Evolutionary conservation across 2,113 vertebrate species (phyloP), one percentile per base, ranked within the genome.

Genomic region (Sphyrna mokarran): DNA sequence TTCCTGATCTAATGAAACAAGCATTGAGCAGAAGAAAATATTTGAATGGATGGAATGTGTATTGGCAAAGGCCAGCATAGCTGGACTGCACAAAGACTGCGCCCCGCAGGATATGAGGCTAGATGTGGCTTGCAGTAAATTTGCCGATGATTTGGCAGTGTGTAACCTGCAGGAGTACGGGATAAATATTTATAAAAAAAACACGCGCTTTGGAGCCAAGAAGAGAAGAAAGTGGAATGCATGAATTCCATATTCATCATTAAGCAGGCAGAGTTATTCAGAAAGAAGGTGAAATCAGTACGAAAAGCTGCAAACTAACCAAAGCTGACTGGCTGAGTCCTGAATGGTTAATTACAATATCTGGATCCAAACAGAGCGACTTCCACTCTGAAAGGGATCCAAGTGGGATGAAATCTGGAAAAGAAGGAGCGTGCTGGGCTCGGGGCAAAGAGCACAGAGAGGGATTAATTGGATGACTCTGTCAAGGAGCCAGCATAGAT

Each of bases 1-100:
- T 93, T 93, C 61, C 89, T 93, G 89, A n/a, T 66, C n/a, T 66
- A 63, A 93, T 66, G 61, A 93, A 93, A 66, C 89, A 66, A 93
- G 89, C 89, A 93, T 93, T 93, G 89, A 93, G n/a, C 16, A 93
- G 58, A 37, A 93, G 89, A 66, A 37, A 93, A 22, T 37, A 33
- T 93, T 66, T 93, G 89, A 66, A n/a, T 66, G 89, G 89, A 3
- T 93, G 89, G 89, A 93, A 93, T 93, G 89, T 37, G 3, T 16
- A 23, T 66, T 93, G 89, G 58, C 89, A 68, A 6, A 2, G 89
- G 63, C 16, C 14, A 22, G 61, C 89, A 93, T 37, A 66, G 58
- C 61, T 93, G 89, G n/a, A 22, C 89, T 22, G 89, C 8, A 18
- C 22, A 61, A 66, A 20, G 58, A 33, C 26, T 66, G 58, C 22